Base-by-base conservation (phyloP, 2,888 invertebrate genomes). In the Drosophila lutescens region DNA sequence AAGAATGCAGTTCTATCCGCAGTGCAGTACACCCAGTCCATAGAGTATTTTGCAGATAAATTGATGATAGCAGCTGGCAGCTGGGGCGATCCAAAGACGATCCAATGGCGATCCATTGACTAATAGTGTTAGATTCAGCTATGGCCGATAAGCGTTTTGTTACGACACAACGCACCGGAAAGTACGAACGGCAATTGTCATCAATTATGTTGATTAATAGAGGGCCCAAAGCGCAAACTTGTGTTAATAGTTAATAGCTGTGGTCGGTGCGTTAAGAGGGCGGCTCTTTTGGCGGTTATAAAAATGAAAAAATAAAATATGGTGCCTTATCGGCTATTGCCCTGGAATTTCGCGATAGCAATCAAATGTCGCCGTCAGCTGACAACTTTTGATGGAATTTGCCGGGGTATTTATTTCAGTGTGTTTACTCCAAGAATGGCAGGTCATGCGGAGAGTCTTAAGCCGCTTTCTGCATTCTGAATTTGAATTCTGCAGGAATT, bases 181-280 rank as follows among this genome's bases (percentile, higher is more conserved):
- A 78, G 61, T 61, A 71, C 57, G 65, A 58, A 53, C 73, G 12
- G 34, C 86, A 82, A 87, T 78, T 87, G 89, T 80, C 86, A 85
- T 85, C 88, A 89, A 85, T 85, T 89, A 85, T 85, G 75, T 74
- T 87, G 89, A 85, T 85, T 85, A 88, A 85, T 85, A 58, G 79
- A 57, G 36, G 50, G 36, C 60, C 30, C 49, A 56, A 46, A 49
- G 49, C 56, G n/a, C 17, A 20, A 43, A 71, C 56, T 60, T 58
- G 75, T 55, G 50, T 26, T 67, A 54, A 50, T 59, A 55, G 62
- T 36, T 67, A 56, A 50, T 59, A 56, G 62, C 26, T 4, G 6
- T 26, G 26, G 26, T 43, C 63, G 54, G 58, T 59, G 56, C 75
- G 51, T 54, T 49, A 59, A 36, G 55, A 46, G 41, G 20, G 46